Conservation (phyloP, 1,140 invertebrate species). For the Drosophila tristis region DNA sequence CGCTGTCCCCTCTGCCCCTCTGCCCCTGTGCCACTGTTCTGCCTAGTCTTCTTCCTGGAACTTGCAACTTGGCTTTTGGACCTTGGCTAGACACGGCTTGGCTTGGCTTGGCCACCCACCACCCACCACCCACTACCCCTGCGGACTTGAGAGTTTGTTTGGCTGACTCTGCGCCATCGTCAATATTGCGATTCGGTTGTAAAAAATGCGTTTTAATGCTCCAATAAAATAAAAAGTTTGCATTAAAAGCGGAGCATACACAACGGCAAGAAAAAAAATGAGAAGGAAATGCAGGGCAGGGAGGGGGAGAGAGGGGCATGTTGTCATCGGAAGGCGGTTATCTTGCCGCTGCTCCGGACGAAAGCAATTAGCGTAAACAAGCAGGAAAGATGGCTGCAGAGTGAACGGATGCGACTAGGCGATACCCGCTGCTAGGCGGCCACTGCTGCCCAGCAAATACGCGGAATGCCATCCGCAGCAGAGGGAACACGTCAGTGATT, state of each 20-base stretch:
- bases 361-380: constrained; percentile 82
- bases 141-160: constrained; percentile 1
- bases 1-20: constrained; percentile 15
- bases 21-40: too few species aligned
- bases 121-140: neutral
- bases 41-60: too few species aligned
- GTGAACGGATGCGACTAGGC: too few species aligned
- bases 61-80: constrained; percentile 54
- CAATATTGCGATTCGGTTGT: constrained; percentile 79
- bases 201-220: constrained; percentile 84
- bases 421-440: too few species aligned
- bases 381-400: too few species aligned
- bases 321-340: constrained; percentile 14
- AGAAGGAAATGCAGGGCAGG: constrained; percentile 25
- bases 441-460: too few species aligned
- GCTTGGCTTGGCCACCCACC: too few species aligned
- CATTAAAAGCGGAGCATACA: constrained; percentile 54
- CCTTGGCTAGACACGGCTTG: constrained; percentile 40
- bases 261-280: neutral
- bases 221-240: constrained; percentile 84
- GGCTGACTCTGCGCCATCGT: constrained; percentile 41
- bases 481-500: too few species aligned
- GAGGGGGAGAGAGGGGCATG: neutral
- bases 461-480: too few species aligned
- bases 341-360: constrained; percentile 22